Percentiles rank a stretch among this genome's conserved stretches.
phyloP scores from a whole-genome alignment of 1,140 invertebrate genomes.

The Neodiprion lecontei region DNA sequence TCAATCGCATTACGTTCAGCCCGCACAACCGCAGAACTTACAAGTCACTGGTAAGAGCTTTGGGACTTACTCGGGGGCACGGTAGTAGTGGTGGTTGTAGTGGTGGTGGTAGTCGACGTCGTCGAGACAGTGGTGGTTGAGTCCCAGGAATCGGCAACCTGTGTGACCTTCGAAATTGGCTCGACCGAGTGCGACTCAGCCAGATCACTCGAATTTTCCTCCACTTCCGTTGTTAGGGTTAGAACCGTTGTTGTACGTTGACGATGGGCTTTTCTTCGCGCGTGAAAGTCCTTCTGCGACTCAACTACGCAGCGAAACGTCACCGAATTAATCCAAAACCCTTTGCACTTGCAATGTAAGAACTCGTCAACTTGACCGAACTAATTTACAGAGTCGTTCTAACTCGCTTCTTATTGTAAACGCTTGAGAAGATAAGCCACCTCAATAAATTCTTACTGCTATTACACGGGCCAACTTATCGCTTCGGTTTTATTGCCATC shows the following conservation, averaged over 20 bases:
- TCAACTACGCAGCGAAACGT: slow-evolving; percentile 72
- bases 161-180: slow-evolving; percentile 56
- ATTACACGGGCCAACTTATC: too few species aligned
- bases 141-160: slow-evolving; percentile 43
- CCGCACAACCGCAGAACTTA: neutral
- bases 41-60: neutral
- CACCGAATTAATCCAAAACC: neutral
- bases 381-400: too few species aligned
- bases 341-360: neutral
- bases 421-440: too few species aligned
- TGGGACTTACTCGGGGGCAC: slow-evolving; percentile 70
- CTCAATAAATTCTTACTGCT: too few species aligned
- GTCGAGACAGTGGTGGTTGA: slow-evolving; percentile 61
- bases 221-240: slow-evolving; percentile 42
- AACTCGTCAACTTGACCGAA: neutral
- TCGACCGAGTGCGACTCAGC: slow-evolving; percentile 50
- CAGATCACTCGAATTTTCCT: slow-evolving; percentile 23
- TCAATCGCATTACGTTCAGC: slow-evolving; percentile 18
- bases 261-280: slow-evolving; percentile 60
- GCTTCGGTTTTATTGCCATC: too few species aligned
- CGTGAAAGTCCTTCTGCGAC: slow-evolving; percentile 87
- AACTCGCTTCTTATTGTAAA: too few species aligned
- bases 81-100: slow-evolving; percentile 70
- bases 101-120: slow-evolving; percentile 55
- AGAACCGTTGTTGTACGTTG: slow-evolving; percentile 51